A percentile compares a stretch with the other conserved stretches of the same genome.
These are phyloP conservation scores for Embiotoca jacksoni DNA, from an alignment of 2,113 vertebrate species.

Conservation along the genomic window DNA sequence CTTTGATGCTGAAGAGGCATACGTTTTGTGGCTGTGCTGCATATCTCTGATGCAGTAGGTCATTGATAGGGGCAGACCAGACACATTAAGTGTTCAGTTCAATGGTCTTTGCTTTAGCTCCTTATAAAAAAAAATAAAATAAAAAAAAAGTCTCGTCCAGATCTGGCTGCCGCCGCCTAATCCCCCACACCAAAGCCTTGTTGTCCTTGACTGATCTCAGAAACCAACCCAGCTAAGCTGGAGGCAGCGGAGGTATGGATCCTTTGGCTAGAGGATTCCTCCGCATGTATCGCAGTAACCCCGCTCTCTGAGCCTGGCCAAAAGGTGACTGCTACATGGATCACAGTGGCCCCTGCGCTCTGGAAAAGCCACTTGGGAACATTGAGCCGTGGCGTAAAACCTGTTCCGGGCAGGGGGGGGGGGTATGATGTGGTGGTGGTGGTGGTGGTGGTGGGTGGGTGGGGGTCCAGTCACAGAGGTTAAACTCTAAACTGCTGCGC, in stretches of 20 bases:
- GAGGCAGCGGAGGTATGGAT: conserved; percentile 51
- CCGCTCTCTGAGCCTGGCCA: conserved; percentile 46
- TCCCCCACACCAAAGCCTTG: conserved; percentile 66
- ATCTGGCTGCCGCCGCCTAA: conserved; percentile 57
- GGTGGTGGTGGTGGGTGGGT: not conserved
- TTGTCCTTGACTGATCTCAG: conserved; percentile 72
- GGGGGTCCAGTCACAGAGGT: conserved; percentile 53
- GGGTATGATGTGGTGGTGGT: conserved; percentile 35
- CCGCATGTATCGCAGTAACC: conserved; percentile 46
- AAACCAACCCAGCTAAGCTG: conserved; percentile 56
- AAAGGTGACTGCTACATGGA: conserved; percentile 53
- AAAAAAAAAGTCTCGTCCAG: conserved; percentile 43
- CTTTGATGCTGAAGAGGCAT: conserved; percentile 21
- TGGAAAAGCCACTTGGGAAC: conserved; percentile 23
- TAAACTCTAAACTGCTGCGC: conserved; percentile 71
- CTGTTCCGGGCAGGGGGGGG: not conserved
- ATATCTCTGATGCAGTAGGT: conserved; percentile 17
- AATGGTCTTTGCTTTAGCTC: conserved; percentile 33
- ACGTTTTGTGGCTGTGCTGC: conserved; percentile 23
- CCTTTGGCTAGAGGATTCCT: conserved; percentile 50
- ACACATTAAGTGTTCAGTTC: conserved; percentile 31
- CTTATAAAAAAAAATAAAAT: conserved; percentile 1
- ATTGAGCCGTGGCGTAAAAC: conserved; percentile 36
- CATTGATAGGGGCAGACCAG: conserved; percentile 13
- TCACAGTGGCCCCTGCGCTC: conserved; percentile 38